Percentiles rank a stretch among this genome's conserved stretches.
phyloP scores from a whole-genome alignment of 1,140 invertebrate species.

The Alviniconcha marisindica region DNA sequence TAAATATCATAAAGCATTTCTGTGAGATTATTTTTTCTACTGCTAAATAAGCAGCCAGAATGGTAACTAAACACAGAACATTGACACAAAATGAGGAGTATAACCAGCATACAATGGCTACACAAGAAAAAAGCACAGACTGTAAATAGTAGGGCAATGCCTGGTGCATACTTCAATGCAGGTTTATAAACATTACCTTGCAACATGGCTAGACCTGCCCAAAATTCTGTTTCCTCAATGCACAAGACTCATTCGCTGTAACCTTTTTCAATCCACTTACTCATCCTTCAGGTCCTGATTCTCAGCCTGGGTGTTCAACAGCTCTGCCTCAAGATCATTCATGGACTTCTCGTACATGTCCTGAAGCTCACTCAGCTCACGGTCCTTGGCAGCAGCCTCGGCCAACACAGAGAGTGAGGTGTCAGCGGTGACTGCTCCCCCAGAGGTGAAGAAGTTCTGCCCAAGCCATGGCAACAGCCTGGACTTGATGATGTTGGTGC shows the following conservation, averaged over 20 bases:
- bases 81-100: no score
- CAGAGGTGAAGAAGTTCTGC: conserved; percentile 70
- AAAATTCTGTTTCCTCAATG: not conserved
- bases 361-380: conserved; percentile 71
- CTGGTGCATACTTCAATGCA: no score
- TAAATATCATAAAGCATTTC: not conserved
- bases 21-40: not conserved
- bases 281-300: conserved; percentile 72
- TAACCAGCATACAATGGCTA: no score
- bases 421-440: conserved; percentile 66
- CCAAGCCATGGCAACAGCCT: conserved; percentile 73
- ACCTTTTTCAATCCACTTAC: conserved; percentile 57
- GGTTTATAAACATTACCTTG: not conserved
- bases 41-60: not conserved
- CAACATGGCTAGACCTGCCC: no score
- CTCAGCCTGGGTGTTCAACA: conserved; percentile 63
- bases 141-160: no score
- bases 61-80: not conserved
- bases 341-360: conserved; percentile 73
- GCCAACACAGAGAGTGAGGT: conserved; percentile 67
- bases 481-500: conserved; percentile 72
- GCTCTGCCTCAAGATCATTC: conserved; percentile 68
- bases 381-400: conserved; percentile 69
- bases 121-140: no score
- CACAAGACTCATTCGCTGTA: not conserved